Evolutionary conservation across 2,888 invertebrate species (phyloP).

Genomic region (Tillus elongatus): DNA sequence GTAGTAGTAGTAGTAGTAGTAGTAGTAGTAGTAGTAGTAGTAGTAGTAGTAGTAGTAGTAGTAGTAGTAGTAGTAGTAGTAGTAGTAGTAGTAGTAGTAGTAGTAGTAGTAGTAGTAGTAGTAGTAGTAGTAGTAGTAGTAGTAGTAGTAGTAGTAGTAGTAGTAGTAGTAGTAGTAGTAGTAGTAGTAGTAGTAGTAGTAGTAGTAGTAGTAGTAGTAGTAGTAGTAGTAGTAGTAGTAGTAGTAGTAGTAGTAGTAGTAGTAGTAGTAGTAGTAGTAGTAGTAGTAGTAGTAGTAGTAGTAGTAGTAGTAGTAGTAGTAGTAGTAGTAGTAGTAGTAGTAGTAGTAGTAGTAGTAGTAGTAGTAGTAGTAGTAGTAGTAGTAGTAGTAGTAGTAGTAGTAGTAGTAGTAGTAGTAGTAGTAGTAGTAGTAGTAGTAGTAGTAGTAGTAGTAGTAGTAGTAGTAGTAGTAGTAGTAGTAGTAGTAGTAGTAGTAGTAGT

Average conservation of each 20-base stretch:
- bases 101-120: constrained; percentile 3
- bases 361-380: constrained; percentile 3
- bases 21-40: constrained; percentile 3
- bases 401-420: constrained; percentile 3
- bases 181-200: constrained; percentile 3
- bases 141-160: constrained; percentile 3
- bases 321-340: constrained; percentile 3
- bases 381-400: constrained; percentile 3
- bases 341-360: constrained; percentile 3
- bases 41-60: constrained; percentile 3
- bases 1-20: constrained; percentile 3
- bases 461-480: constrained; percentile 3
- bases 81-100: constrained; percentile 3
- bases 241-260: constrained; percentile 3
- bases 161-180: constrained; percentile 3
- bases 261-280: constrained; percentile 3
- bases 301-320: constrained; percentile 3
- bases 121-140: constrained; percentile 3
- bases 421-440: constrained; percentile 3
- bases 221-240: constrained; percentile 3
- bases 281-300: constrained; percentile 3
- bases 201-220: constrained; percentile 3
- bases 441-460: constrained; percentile 3
- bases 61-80: constrained; percentile 3
- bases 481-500: constrained; percentile 3